phyloP scores from a whole-genome alignment of 2,113 vertebrate genomes.

The Accipiter cooperii region DNA sequence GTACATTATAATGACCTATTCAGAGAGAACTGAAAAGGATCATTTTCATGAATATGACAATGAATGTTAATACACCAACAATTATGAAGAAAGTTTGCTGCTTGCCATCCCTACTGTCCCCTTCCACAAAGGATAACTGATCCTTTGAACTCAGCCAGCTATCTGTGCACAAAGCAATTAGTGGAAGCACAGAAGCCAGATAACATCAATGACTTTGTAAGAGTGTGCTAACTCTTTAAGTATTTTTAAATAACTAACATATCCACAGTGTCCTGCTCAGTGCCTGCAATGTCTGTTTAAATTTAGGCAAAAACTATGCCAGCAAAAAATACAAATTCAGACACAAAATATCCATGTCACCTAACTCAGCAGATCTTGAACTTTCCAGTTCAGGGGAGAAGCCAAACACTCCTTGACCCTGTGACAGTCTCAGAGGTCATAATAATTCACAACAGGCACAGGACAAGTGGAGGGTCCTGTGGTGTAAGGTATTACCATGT shows the following conservation, averaged over 20 bases:
- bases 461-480: neutral
- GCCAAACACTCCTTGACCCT: neutral
- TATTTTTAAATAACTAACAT: neutral
- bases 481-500: neutral
- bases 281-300: neutral
- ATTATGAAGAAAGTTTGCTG: neutral
- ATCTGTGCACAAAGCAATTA: neutral
- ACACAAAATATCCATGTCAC: neutral
- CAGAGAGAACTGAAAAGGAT: neutral
- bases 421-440: neutral
- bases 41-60: neutral
- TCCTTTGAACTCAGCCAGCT: neutral
- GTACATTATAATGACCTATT: neutral
- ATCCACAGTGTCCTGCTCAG: neutral
- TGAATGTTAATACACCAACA: neutral
- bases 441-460: neutral
- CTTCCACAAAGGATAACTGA: neutral
- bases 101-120: neutral
- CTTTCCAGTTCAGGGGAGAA: neutral
- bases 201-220: neutral
- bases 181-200: neutral
- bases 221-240: neutral
- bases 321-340: neutral
- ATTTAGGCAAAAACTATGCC: neutral
- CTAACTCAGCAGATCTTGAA: neutral